Evolutionary conservation across 2,888 invertebrate species (phyloP).

Genomic region (Sinhomidia bicolor): DNA sequence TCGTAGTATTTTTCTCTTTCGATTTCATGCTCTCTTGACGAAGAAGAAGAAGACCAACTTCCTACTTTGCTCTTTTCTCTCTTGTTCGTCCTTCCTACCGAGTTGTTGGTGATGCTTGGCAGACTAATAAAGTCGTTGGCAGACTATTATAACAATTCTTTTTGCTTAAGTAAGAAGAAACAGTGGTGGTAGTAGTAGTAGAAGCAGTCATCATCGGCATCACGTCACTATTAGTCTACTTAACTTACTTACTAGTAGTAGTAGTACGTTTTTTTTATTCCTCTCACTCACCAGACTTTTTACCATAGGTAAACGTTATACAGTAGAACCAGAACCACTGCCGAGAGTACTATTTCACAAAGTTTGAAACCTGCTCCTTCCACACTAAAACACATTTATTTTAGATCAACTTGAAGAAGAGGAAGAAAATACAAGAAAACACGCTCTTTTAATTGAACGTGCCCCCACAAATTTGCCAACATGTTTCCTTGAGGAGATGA

Average conservation of each 20-base stretch:
- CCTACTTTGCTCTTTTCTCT: conserved; percentile 25
- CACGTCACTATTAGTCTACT: conserved; percentile 44
- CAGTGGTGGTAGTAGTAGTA: too few relatives aligned
- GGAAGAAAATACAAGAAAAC: not conserved
- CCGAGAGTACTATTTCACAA: conserved; percentile 30
- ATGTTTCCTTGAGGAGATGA: conserved; percentile 65
- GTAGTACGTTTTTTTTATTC: too few relatives aligned
- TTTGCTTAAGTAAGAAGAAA: conserved; percentile 1
- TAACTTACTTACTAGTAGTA: too few relatives aligned
- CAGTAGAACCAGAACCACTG: conserved; percentile 41
- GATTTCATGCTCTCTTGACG: not conserved
- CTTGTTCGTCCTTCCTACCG: conserved; percentile 5
- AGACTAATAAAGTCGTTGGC: conserved; percentile 35
- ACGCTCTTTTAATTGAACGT: conserved; percentile 50
- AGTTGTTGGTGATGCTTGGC: not conserved
- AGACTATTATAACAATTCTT: conserved; percentile 64
- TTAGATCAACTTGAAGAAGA: not conserved
- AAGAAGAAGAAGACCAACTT: too few relatives aligned
- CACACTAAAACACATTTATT: conserved; percentile 32
- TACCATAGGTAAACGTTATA: conserved; percentile 36
- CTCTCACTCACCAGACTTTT: conserved; percentile 24
- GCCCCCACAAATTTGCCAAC: conserved; percentile 58
- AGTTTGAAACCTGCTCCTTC: conserved; percentile 46
- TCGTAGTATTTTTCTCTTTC: not conserved
- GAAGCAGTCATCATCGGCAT: conserved; percentile 4